Evolutionary conservation across 2,797 vertebrate species (phyloP), one percentile per base, ranked within the genome.

Genomic region (Falco columbarius): DNA sequence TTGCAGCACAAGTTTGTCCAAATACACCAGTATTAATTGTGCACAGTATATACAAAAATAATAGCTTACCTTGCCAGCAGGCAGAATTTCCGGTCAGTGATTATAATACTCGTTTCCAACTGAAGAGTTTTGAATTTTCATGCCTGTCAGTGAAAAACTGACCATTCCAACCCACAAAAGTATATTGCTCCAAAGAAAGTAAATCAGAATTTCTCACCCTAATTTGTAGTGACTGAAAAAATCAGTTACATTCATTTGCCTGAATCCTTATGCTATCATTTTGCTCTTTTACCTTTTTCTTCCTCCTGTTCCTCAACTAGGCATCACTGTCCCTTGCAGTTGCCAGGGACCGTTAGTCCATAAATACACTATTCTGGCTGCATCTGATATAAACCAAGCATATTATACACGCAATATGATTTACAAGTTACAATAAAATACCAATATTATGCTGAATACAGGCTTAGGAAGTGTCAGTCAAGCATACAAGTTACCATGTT

Each of bases 11-110:
- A 90, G 92, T 91, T 87, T 93, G 56, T 95, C 92, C 86, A 97
- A 95, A 96, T 92, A 61, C n/a, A 84, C 77, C 92, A 72, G 46
- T 90, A 95, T 94, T 97, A 97, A 91, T 97, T 96, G 92, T 89
- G 61, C 68, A 93, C 61, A 38, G 81, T 93, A 71, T 59, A 54
- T 92, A 90, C 87, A 79, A 85, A 97, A 92, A 91, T 92, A 95
- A 85, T 88, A 95, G 65, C 87, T 97, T 94, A 75, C 70, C 90
- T 96, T 94, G 88, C 86, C 86, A 94, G 59, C 51, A 79, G 56
- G 52, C 65, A 87, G 73, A 55, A 49, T 52, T 95, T 84, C 82
- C 74, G 67, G 54, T 73, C 59, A 56, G 38, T 88, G 68, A 71
- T 73, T 85, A 95, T 51, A 74, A 81, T 58, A 77, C 29, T 72